phyloP scores from a whole-genome alignment of 1,140 invertebrate species.

The Ditylenchus dipsaci region DNA sequence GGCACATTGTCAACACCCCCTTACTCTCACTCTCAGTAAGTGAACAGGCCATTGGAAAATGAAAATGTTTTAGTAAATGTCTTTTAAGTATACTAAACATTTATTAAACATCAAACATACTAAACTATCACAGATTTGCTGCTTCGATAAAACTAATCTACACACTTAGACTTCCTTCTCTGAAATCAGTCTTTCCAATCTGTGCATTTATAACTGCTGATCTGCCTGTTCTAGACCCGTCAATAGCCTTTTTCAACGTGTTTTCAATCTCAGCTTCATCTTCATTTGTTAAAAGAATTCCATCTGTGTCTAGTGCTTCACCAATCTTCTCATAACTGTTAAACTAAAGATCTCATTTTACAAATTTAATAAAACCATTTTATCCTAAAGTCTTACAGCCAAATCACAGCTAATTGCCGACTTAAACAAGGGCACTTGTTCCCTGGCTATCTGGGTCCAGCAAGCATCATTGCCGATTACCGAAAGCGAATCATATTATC shows the following conservation, averaged over 20 bases:
- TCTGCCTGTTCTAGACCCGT: conserved; percentile 58
- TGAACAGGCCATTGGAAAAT: too few relatives aligned
- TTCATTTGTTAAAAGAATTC: conserved; percentile 62
- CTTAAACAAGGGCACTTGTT: conserved; percentile 67
- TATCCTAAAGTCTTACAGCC: conserved; percentile 58
- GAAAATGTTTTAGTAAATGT: too few relatives aligned
- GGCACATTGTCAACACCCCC: too few relatives aligned
- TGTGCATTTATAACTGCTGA: conserved; percentile 66
- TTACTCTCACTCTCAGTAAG: too few relatives aligned
- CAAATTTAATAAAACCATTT: not conserved
- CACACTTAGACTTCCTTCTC: conserved; percentile 68
- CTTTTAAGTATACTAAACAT: too few relatives aligned
- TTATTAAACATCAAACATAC: too few relatives aligned
- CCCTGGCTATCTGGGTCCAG: conserved; percentile 69
- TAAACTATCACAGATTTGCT: too few relatives aligned
- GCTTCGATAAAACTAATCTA: too few relatives aligned
- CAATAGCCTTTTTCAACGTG: conserved; percentile 60
- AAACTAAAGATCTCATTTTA: not conserved
- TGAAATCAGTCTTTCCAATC: conserved; percentile 68
- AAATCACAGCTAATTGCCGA: conserved; percentile 66
- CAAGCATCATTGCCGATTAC: conserved; percentile 70
- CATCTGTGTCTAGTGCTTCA: conserved; percentile 65
- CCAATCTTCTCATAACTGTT: conserved; percentile 58
- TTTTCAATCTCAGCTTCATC: conserved; percentile 48
- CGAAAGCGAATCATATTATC: too few relatives aligned